These are phyloP conservation scores for Palaemon carinicauda DNA, from an alignment of 1,140 invertebrate species.

Conservation along the genomic window DNA sequence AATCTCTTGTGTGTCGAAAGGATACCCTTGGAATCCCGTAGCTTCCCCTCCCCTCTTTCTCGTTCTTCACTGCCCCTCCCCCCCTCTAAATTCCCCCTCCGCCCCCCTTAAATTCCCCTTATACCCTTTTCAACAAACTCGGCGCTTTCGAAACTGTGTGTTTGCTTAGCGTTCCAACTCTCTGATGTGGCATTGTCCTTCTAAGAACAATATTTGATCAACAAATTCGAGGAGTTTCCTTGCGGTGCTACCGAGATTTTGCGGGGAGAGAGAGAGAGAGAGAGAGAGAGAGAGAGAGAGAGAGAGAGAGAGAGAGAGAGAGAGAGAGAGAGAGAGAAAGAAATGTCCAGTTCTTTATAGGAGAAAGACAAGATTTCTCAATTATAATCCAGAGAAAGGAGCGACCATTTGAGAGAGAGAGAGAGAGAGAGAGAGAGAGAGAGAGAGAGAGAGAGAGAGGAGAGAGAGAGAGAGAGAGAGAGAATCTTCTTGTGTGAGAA, in stretches of 20 bases:
- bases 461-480: not conserved
- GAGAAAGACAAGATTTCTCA: no score
- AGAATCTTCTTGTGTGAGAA: not conserved
- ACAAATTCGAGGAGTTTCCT: constrained; percentile 53
- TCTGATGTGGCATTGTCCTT: constrained; percentile 51
- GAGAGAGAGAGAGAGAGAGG: not conserved
- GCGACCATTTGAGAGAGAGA: not conserved
- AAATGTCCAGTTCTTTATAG: not conserved
- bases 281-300: not conserved
- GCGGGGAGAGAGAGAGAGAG: not conserved
- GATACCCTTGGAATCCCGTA: no score
- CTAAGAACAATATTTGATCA: constrained; percentile 56
- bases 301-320: not conserved
- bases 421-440: not conserved
- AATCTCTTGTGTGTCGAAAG: not conserved
- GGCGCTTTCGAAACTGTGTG: constrained; percentile 24
- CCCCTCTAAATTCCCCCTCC: not conserved
- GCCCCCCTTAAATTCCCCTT: not conserved
- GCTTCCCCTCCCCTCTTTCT: not conserved
- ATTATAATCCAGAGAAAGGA: not conserved
- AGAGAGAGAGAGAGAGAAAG: not conserved
- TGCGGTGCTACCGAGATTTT: constrained; percentile 20
- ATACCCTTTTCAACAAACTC: not conserved
- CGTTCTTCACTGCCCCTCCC: not conserved
- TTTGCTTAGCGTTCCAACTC: constrained; percentile 51